Evolutionary conservation across 2,113 vertebrate genomes (phyloP).

Genomic region (Phaethornis superciliosus): DNA sequence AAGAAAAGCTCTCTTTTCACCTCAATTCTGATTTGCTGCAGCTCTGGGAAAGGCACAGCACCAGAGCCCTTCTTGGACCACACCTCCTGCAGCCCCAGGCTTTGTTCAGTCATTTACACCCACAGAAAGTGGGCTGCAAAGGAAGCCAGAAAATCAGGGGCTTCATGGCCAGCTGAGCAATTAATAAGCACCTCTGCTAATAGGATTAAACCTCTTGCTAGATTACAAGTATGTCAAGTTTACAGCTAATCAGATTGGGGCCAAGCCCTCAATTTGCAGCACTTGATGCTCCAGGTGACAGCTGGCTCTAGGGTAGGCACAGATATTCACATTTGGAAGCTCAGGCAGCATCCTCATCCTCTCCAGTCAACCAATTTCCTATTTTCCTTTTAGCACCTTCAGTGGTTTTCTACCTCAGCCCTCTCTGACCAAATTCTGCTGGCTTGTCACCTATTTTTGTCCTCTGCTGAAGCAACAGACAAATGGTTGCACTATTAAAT

Average conservation of each 20-base stretch:
- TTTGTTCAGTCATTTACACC: background rate
- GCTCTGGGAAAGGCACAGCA: background rate
- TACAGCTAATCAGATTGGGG: background rate
- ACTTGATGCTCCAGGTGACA: background rate
- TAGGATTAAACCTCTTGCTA: background rate
- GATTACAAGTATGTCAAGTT: background rate
- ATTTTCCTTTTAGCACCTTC: background rate
- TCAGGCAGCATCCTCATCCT: background rate
- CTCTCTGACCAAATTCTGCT: background rate
- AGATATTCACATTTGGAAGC: background rate
- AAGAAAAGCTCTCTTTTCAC: background rate
- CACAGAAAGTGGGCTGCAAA: background rate
- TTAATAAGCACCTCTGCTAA: background rate
- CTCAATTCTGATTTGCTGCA: background rate
- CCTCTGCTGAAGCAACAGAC: background rate
- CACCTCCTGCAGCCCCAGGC: background rate
- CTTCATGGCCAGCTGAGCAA: background rate
- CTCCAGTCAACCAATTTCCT: background rate
- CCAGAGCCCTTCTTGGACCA: background rate
- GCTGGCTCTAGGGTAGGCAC: background rate
- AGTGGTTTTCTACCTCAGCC: background rate
- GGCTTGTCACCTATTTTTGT: background rate
- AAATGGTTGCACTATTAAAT: background rate
- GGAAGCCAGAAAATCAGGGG: background rate
- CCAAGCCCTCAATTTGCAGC: background rate